A percentile compares a stretch with the other conserved stretches of the same genome.
Conservation (phyloP, 2,113 vertebrate species). For the Laticauda laticaudata region DNA sequence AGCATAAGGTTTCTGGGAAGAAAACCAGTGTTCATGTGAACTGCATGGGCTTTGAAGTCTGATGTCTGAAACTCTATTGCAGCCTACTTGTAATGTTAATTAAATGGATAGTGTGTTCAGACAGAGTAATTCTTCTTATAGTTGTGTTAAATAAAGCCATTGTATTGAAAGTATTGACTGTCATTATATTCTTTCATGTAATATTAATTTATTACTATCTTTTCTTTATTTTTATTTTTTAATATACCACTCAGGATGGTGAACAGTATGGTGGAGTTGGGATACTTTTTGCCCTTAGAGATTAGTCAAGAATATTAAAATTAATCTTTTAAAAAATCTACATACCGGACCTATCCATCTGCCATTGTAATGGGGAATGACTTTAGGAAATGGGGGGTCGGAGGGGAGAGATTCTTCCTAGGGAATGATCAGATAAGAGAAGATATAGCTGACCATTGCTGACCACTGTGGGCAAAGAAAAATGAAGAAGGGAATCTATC, state of each 20-base stretch:
- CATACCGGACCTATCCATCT: conserved; percentile 16
- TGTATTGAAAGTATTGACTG: not conserved
- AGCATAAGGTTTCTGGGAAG: not conserved
- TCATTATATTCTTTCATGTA: not conserved
- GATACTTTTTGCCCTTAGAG: not conserved
- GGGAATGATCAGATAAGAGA: too few species aligned
- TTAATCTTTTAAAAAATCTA: conserved; percentile 25
- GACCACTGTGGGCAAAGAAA: not conserved
- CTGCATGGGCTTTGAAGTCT: not conserved
- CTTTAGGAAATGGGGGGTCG: too few species aligned
- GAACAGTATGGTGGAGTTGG: not conserved
- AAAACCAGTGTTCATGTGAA: not conserved
- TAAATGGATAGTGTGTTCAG: not conserved
- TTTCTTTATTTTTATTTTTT: not conserved
- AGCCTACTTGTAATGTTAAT: not conserved
- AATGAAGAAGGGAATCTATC: not conserved
- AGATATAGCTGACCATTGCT: too few species aligned
- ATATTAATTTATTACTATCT: not conserved
- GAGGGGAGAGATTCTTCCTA: not conserved
- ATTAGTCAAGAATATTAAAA: not conserved
- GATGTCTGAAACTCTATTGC: not conserved
- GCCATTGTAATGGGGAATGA: not conserved
- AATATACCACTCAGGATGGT: not conserved
- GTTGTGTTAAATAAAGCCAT: not conserved
- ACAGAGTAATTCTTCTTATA: not conserved